phyloP scores from a whole-genome alignment of 2,888 invertebrate species.

The Thera britannica region DNA sequence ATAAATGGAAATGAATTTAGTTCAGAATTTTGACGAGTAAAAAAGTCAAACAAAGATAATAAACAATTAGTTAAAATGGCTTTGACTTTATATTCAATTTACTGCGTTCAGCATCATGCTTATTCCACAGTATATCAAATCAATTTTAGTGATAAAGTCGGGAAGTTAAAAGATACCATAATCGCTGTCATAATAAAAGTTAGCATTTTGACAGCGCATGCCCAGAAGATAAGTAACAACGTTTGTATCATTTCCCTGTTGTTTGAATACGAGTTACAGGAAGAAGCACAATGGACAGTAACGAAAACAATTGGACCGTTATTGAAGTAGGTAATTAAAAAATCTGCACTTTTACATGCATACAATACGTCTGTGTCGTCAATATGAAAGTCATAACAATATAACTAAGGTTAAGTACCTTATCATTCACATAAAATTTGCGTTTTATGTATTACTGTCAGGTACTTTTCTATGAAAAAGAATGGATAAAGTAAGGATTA shows the following conservation, averaged over 20 bases:
- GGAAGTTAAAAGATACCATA: too few species aligned
- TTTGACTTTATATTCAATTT: too few species aligned
- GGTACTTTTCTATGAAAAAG: not conserved
- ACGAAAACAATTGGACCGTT: slow-evolving; percentile 38
- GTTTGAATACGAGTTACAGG: slow-evolving; percentile 26
- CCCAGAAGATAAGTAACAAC: slow-evolving; percentile 18
- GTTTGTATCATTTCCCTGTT: slow-evolving; percentile 21
- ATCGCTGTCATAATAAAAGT: not conserved
- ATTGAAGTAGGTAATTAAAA: slow-evolving; percentile 14
- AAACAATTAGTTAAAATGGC: too few species aligned
- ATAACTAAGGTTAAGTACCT: not conserved
- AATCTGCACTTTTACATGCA: slow-evolving; percentile 1
- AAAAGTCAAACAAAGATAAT: too few species aligned
- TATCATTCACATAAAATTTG: slow-evolving; percentile 3
- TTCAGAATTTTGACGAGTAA: not conserved
- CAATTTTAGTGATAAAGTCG: too few species aligned
- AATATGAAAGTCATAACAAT: slow-evolving; percentile 8
- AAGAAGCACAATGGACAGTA: slow-evolving; percentile 37
- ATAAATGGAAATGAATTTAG: too few species aligned
- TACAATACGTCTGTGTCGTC: not conserved
- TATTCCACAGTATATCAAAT: too few species aligned
- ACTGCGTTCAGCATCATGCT: too few species aligned
- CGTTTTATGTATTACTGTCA: not conserved
- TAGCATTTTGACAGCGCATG: slow-evolving; percentile 8
- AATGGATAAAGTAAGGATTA: slow-evolving; percentile 33